Percentiles rank a stretch among this genome's conserved stretches.
Evolutionary conservation across 1,140 invertebrate genomes (phyloP).

Genomic region (Anoplophora glabripennis): DNA sequence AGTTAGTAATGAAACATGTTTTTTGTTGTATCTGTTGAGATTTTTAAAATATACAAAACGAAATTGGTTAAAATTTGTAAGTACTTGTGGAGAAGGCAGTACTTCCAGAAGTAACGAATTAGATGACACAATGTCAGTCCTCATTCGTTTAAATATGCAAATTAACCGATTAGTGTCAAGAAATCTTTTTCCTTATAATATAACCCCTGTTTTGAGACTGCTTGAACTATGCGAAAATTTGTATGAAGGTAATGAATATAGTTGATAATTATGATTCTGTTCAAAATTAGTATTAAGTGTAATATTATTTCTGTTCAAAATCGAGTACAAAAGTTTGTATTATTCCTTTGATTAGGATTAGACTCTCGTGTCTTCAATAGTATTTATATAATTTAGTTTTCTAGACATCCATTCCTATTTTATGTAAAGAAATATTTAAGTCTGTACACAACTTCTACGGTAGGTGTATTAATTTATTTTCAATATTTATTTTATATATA

Average conservation of each 20-base stretch:
- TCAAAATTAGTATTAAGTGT: too few relatives aligned
- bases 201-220: constrained; percentile 79
- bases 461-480: too few relatives aligned
- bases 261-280: constrained; percentile 48
- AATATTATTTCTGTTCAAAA: too few relatives aligned
- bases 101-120: constrained; percentile 58
- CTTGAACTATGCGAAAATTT: constrained; percentile 81
- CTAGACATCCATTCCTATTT: too few relatives aligned
- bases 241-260: constrained; percentile 77
- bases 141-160: constrained; percentile 75
- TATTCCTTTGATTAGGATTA: too few relatives aligned
- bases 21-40: constrained; percentile 79
- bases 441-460: too few relatives aligned
- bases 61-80: constrained; percentile 81
- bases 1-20: constrained; percentile 89
- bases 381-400: too few relatives aligned
- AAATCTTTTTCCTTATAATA: constrained; percentile 85
- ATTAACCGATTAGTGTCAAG: constrained; percentile 79
- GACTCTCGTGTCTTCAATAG: too few relatives aligned
- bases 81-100: constrained; percentile 62
- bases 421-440: too few relatives aligned
- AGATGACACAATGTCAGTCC: constrained; percentile 78
- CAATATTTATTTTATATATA: too few relatives aligned
- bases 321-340: too few relatives aligned
- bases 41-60: constrained; percentile 81